These are phyloP conservation scores for Tetramorium bicarinatum DNA, from an alignment of 2,888 invertebrate species.

Conservation along the genomic window DNA sequence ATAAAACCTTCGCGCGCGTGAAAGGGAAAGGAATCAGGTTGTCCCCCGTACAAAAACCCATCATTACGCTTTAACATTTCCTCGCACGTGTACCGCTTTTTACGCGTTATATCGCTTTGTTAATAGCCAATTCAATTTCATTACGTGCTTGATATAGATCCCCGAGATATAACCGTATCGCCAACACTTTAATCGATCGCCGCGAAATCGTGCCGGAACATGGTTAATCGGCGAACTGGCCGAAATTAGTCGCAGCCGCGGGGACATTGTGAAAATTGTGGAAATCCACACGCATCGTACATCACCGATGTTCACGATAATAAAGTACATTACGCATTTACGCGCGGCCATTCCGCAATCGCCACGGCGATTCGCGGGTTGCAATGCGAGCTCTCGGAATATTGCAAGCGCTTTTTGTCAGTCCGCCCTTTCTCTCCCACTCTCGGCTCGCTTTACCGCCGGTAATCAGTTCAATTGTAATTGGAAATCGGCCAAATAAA, in stretches of 20 bases:
- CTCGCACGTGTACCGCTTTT: not conserved
- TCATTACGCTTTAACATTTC: constrained; percentile 19
- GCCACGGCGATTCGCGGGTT: constrained; percentile 49
- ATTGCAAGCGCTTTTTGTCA: constrained; percentile 75
- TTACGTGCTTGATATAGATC: constrained; percentile 18
- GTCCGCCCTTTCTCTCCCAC: constrained; percentile 33
- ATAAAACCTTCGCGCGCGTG: constrained; percentile 5
- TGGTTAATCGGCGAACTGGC: constrained; percentile 45
- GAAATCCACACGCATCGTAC: constrained; percentile 56
- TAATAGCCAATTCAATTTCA: constrained; percentile 46
- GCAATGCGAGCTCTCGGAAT: constrained; percentile 56
- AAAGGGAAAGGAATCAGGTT: constrained; percentile 15
- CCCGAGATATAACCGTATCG: constrained; percentile 33
- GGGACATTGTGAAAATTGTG: constrained; percentile 64
- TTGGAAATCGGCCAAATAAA: constrained; percentile 82
- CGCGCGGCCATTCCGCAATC: constrained; percentile 65
- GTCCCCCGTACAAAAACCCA: not conserved
- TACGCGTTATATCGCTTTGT: constrained; percentile 16
- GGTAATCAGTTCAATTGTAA: constrained; percentile 81
- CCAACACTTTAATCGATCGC: constrained; percentile 43
- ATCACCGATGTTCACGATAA: constrained; percentile 68
- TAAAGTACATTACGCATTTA: constrained; percentile 72
- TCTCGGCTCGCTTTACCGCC: constrained; percentile 35
- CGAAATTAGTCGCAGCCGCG: constrained; percentile 49
- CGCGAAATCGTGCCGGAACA: constrained; percentile 26